Percentiles rank a stretch among this genome's conserved stretches.
These are phyloP conservation scores for Diabrotica virgifera DNA, from an alignment of 1,140 invertebrate genomes.

Conservation along the genomic window DNA sequence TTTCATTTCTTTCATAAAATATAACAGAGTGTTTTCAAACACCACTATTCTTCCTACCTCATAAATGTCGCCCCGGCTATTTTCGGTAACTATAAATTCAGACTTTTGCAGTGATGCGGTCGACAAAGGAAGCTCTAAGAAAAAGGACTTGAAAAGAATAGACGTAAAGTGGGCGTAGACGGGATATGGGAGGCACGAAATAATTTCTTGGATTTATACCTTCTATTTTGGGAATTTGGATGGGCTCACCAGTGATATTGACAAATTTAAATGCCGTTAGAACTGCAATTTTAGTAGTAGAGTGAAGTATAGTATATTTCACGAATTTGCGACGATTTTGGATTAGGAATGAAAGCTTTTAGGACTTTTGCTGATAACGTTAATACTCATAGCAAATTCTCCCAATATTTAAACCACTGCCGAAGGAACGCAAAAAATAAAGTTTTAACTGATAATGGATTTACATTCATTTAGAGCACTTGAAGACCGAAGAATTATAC, in stretches of 20 bases:
- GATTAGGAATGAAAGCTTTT: too few species aligned
- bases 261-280: too few species aligned
- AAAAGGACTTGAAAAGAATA: slow-evolving; percentile 24
- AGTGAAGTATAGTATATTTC: too few species aligned
- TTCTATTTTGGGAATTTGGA: background rate
- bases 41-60: slow-evolving; percentile 29
- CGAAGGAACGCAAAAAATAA: too few species aligned
- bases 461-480: too few species aligned
- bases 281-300: too few species aligned
- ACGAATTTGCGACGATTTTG: too few species aligned
- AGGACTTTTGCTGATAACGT: too few species aligned
- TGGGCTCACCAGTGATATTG: background rate
- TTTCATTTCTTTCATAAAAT: slow-evolving; percentile 1
- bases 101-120: slow-evolving; percentile 29
- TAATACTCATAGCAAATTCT: too few species aligned
- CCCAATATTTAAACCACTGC: too few species aligned
- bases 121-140: slow-evolving; percentile 26
- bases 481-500: too few species aligned
- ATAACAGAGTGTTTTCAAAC: slow-evolving; percentile 21
- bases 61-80: slow-evolving; percentile 29
- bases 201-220: slow-evolving; percentile 21
- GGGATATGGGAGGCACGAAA: slow-evolving; percentile 29
- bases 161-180: slow-evolving; percentile 30
- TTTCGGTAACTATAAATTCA: slow-evolving; percentile 29
- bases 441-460: too few species aligned